Conservation (phyloP, 2,888 invertebrate genomes). For the Lumbricus terrestris region DNA sequence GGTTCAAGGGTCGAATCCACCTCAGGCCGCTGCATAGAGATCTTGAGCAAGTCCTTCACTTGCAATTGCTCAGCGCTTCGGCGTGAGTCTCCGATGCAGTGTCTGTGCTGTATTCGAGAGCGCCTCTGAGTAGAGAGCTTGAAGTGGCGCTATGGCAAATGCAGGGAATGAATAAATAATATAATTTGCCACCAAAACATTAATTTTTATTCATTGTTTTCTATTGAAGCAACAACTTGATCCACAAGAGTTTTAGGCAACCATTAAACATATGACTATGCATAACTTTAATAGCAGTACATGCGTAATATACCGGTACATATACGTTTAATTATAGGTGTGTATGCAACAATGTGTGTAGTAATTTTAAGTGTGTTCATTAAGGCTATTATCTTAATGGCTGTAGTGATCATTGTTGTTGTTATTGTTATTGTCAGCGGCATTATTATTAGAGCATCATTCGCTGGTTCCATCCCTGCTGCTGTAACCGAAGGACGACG, state of each 20-base stretch:
- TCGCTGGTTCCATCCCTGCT: not conserved
- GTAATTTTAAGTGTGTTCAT: not conserved
- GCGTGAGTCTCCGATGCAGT: no score
- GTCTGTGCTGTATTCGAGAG: no score
- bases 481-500: not conserved
- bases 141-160: no score
- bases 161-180: no score
- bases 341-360: not conserved
- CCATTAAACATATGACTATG: not conserved
- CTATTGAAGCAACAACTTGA: not conserved
- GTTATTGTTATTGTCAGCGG: conserved; percentile 21
- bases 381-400: not conserved
- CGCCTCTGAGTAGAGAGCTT: no score
- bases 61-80: no score
- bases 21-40: no score
- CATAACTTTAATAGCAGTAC: not conserved
- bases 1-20: no score
- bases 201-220: not conserved
- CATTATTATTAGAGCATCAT: not conserved
- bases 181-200: no score
- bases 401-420: not conserved
- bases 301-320: not conserved
- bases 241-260: not conserved
- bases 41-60: no score
- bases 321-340: not conserved